These are phyloP conservation scores for Pentalonia nigronervosa DNA, from an alignment of 1,140 invertebrate genomes.

Conservation along the genomic window DNA sequence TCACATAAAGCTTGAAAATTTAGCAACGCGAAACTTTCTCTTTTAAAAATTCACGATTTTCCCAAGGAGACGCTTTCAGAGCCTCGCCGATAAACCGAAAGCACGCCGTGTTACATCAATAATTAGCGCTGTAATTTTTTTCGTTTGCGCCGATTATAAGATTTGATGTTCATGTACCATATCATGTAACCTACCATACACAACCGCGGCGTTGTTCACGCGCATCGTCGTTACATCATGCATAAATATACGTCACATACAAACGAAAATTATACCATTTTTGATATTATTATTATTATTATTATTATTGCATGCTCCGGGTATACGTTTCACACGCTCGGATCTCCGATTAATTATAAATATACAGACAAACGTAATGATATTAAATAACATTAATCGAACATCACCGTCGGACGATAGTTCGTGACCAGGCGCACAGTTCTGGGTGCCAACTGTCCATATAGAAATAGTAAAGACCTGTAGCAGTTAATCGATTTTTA, in stretches of 20 bases:
- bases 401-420: neutral
- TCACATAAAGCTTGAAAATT: neutral
- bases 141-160: neutral
- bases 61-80: neutral
- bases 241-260: neutral
- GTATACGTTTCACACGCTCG: neutral
- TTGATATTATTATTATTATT: neutral
- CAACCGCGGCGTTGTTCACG: no score
- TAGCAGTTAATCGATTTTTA: slow-evolving; percentile 41
- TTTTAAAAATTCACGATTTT: slow-evolving; percentile 4
- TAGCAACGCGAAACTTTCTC: neutral
- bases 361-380: neutral
- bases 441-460: slow-evolving; percentile 16
- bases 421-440: slow-evolving; percentile 32
- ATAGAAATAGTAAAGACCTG: neutral
- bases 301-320: neutral
- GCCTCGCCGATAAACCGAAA: neutral
- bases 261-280: neutral
- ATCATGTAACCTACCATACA: neutral
- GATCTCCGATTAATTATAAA: neutral
- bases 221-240: neutral
- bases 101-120: neutral
- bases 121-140: neutral
- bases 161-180: no score
- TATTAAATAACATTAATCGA: neutral